phyloP scores from a whole-genome alignment of 2,113 vertebrate genomes.

The Callionymus lyra region DNA sequence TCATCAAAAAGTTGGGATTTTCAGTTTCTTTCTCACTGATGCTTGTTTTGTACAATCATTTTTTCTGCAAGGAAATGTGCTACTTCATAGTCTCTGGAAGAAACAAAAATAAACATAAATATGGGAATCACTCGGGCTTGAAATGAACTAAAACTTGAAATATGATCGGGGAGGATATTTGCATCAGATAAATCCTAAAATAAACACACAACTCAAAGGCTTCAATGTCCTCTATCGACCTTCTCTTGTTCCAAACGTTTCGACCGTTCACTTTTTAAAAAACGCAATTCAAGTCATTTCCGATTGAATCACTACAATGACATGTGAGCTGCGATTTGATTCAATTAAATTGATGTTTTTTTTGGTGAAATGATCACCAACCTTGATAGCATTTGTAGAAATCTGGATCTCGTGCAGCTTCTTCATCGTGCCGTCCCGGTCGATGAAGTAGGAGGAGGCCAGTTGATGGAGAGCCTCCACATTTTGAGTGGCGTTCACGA shows the following conservation, averaged over 20 bases:
- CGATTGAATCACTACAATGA: too few relatives aligned
- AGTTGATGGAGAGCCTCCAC: constrained; percentile 96
- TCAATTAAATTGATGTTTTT: too few relatives aligned
- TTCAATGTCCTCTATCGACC: too few relatives aligned
- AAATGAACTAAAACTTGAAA: constrained; percentile 35
- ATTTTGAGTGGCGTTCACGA: constrained; percentile 86
- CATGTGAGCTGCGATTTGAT: too few relatives aligned
- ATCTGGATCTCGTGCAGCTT: constrained; percentile 98
- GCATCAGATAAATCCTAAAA: too few relatives aligned
- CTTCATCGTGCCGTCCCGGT: constrained; percentile 96
- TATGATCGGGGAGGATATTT: too few relatives aligned
- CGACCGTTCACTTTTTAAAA: too few relatives aligned
- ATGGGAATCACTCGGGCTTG: constrained; percentile 32
- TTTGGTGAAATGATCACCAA: constrained; percentile 26
- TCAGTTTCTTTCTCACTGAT: constrained; percentile 8
- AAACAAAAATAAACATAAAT: constrained; percentile 11
- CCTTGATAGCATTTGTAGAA: constrained; percentile 97
- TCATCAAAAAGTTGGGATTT: constrained; percentile 2
- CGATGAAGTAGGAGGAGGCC: constrained; percentile 96
- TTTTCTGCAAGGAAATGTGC: constrained; percentile 11
- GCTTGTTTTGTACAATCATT: constrained; percentile 21
- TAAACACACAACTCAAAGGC: too few relatives aligned
- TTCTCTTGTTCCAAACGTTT: too few relatives aligned
- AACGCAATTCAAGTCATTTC: too few relatives aligned
- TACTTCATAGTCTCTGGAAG: constrained; percentile 24